Percentiles rank a stretch among this genome's conserved stretches.
phyloP scores from a whole-genome alignment of 2,797 vertebrate genomes.

The Huso huso region DNA sequence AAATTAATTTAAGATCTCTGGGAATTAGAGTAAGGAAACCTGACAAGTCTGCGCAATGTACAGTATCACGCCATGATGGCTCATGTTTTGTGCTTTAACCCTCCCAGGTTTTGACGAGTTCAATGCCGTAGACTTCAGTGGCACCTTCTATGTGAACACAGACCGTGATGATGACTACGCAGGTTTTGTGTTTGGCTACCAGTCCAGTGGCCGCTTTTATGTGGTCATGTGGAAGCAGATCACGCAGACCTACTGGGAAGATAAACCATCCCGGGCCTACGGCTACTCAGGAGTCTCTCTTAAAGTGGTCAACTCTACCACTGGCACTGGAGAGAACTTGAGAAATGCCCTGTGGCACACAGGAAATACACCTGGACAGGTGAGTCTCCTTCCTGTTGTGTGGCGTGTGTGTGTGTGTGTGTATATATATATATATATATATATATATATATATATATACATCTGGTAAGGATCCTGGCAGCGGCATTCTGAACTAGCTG shows the following conservation, averaged over 20 bases:
- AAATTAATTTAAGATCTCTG: too few species aligned
- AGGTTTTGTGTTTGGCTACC: conserved; percentile 89
- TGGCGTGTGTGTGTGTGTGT: too few species aligned
- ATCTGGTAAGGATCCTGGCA: too few species aligned
- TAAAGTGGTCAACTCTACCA: conserved; percentile 92
- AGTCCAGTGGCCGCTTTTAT: conserved; percentile 90
- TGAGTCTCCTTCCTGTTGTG: conserved; percentile 29
- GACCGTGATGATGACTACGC: conserved; percentile 93
- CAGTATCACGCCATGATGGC: too few species aligned
- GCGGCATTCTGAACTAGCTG: too few species aligned
- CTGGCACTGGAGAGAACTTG: conserved; percentile 82
- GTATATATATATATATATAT: too few species aligned
- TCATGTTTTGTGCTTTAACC: too few species aligned
- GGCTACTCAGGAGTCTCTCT: conserved; percentile 88
- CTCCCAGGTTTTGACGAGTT: conserved; percentile 81
- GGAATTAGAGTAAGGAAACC: too few species aligned
- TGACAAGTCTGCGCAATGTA: too few species aligned
- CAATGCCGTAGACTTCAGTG: conserved; percentile 88
- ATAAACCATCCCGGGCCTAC: conserved; percentile 81
- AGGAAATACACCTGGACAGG: conserved; percentile 86
- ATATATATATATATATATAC: too few species aligned
- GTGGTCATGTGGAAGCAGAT: conserved; percentile 98
- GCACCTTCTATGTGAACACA: conserved; percentile 92
- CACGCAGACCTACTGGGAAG: conserved; percentile 94
- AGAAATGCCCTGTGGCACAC: conserved; percentile 96